Conservation (phyloP, 2,113 vertebrate species). For the Gobiocypris rarus region DNA sequence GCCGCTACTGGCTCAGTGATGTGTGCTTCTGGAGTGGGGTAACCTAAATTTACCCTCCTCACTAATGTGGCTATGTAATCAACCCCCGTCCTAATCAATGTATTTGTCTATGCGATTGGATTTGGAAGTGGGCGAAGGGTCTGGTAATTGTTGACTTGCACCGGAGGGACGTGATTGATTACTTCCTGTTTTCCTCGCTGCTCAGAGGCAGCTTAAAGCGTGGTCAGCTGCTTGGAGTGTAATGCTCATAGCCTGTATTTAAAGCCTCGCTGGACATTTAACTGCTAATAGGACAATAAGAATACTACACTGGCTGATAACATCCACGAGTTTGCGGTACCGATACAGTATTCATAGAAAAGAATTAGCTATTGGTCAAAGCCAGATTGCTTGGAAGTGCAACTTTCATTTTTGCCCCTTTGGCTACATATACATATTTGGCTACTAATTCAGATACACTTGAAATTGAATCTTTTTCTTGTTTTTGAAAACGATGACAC, state of each 20-base stretch:
- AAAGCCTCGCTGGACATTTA: not conserved
- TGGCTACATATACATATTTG: too few species aligned
- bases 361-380: not conserved
- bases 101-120: slow-evolving; percentile 69
- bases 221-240: slow-evolving; percentile 30
- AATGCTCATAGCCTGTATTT: slow-evolving; percentile 16
- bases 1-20: not conserved
- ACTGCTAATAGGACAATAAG: not conserved
- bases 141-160: slow-evolving; percentile 74
- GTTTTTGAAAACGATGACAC: too few species aligned
- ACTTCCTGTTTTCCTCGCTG: slow-evolving; percentile 67
- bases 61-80: slow-evolving; percentile 42
- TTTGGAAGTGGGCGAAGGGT: slow-evolving; percentile 71
- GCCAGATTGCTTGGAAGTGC: not conserved
- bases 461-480: too few species aligned
- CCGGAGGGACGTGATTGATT: slow-evolving; percentile 72
- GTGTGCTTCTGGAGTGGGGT: slow-evolving; percentile 7
- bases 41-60: not conserved
- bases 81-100: slow-evolving; percentile 67
- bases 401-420: not conserved
- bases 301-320: not conserved
- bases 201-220: slow-evolving; percentile 53
- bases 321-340: not conserved
- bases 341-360: not conserved
- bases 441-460: too few species aligned